phyloP scores from a whole-genome alignment of 2,888 invertebrate genomes.

The Ormyrus rosae region DNA sequence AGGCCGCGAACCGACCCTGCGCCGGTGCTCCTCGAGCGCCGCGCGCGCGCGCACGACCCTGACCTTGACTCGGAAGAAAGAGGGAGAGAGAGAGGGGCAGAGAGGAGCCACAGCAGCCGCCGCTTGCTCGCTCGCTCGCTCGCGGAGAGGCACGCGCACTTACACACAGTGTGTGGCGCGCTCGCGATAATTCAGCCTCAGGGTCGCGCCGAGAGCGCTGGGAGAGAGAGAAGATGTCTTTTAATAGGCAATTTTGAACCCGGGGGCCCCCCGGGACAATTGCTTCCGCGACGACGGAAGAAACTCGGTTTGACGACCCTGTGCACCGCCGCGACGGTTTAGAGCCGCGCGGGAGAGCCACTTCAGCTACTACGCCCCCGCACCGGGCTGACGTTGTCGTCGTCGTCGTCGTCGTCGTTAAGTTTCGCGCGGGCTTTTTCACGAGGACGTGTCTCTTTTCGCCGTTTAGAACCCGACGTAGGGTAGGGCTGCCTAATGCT shows the following conservation, averaged over 20 bases:
- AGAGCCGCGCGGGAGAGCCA: too few relatives aligned
- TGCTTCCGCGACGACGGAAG: constrained; percentile 62
- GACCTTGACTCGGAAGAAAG: constrained; percentile 52
- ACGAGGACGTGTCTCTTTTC: too few relatives aligned
- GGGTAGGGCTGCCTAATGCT: too few relatives aligned
- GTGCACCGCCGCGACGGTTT: too few relatives aligned
- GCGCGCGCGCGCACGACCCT: constrained; percentile 39
- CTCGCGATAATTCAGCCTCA: constrained; percentile 42
- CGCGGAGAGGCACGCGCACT: background rate
- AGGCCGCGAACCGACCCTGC: constrained; percentile 50
- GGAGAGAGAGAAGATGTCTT: constrained; percentile 37
- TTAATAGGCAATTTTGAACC: constrained; percentile 60
- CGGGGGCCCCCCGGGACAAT: constrained; percentile 51
- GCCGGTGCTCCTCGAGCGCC: background rate
- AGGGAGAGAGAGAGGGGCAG: too few relatives aligned
- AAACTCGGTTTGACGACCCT: constrained; percentile 60
- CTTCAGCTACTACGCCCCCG: too few relatives aligned
- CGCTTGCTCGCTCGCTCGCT: too few relatives aligned
- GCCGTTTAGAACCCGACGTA: too few relatives aligned
- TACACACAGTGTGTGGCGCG: background rate
- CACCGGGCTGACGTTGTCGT: too few relatives aligned
- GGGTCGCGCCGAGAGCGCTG: constrained; percentile 52
- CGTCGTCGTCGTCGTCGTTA: too few relatives aligned
- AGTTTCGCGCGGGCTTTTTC: too few relatives aligned
- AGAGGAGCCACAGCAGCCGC: too few relatives aligned